These are phyloP conservation scores for Diacarnus erythraeanus DNA, from an alignment of 37 sponge, comb jelly and placozoan genomes.

Conservation along the genomic window DNA sequence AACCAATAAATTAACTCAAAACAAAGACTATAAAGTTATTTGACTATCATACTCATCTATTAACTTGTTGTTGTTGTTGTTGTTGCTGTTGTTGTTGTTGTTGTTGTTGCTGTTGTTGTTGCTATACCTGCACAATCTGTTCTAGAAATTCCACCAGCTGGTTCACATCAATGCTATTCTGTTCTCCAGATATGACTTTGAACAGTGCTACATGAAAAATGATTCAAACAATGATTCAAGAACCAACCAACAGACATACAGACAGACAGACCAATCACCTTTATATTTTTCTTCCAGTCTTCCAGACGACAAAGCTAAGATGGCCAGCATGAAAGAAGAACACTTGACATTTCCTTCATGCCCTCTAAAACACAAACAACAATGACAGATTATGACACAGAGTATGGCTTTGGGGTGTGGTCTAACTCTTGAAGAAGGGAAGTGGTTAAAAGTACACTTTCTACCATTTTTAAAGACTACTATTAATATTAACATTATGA, in stretches of 20 bases:
- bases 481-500: no score
- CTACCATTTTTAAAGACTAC: no score
- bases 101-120: no score
- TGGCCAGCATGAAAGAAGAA: constrained; percentile 18
- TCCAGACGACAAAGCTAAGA: constrained; percentile 35
- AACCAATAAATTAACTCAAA: no score
- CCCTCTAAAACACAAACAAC: constrained; percentile 24
- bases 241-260: not conserved
- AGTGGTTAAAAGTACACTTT: no score
- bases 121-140: constrained; percentile 39
- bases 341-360: constrained; percentile 32
- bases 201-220: constrained; percentile 42
- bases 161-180: constrained; percentile 10
- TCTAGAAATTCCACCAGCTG: constrained; percentile 33
- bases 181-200: constrained; percentile 26
- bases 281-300: constrained; percentile 69
- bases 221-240: not conserved
- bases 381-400: no score
- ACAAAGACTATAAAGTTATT: not conserved
- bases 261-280: constrained; percentile 18
- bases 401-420: no score
- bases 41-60: not conserved
- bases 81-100: no score
- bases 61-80: not conserved
- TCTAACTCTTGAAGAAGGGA: no score